A percentile compares a stretch with the other conserved stretches of the same genome.
These are phyloP conservation scores for Forbesichthys agassizii DNA, from an alignment of 2,113 vertebrate species.

Conservation along the genomic window DNA sequence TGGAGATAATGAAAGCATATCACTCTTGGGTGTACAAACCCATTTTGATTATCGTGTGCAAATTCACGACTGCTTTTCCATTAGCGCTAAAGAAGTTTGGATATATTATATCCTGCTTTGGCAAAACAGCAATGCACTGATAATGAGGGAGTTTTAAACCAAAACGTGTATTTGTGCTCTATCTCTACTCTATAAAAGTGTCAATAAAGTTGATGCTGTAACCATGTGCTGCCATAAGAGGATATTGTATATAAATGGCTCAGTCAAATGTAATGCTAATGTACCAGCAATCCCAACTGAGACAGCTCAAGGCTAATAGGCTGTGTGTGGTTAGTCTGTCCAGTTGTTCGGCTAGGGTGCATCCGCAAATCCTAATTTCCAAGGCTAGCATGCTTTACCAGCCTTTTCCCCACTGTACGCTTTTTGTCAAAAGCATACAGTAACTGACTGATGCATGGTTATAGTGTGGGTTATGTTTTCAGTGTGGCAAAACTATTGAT, in stretches of 20 bases:
- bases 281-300: constrained; percentile 43
- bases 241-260: background rate
- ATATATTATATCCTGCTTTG: constrained; percentile 8
- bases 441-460: constrained; percentile 8
- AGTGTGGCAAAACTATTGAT: too few relatives aligned
- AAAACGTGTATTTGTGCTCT: background rate
- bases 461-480: background rate
- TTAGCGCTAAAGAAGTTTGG: constrained; percentile 12
- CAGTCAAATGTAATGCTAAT: background rate
- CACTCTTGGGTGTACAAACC: constrained; percentile 9
- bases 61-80: constrained; percentile 21
- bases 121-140: background rate
- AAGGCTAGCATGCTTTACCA: constrained; percentile 19
- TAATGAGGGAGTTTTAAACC: too few relatives aligned
- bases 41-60: constrained; percentile 27
- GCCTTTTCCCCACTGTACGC: constrained; percentile 1
- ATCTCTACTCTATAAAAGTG: constrained; percentile 28
- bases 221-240: constrained; percentile 41
- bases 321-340: constrained; percentile 32
- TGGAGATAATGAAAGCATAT: constrained; percentile 29
- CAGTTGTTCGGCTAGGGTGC: constrained; percentile 51
- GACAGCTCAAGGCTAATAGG: constrained; percentile 57
- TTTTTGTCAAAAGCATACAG: background rate
- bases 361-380: constrained; percentile 38
- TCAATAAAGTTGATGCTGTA: constrained; percentile 16